These are phyloP conservation scores for Seira musarum DNA, from an alignment of 2,888 invertebrate species.

Conservation along the genomic window DNA sequence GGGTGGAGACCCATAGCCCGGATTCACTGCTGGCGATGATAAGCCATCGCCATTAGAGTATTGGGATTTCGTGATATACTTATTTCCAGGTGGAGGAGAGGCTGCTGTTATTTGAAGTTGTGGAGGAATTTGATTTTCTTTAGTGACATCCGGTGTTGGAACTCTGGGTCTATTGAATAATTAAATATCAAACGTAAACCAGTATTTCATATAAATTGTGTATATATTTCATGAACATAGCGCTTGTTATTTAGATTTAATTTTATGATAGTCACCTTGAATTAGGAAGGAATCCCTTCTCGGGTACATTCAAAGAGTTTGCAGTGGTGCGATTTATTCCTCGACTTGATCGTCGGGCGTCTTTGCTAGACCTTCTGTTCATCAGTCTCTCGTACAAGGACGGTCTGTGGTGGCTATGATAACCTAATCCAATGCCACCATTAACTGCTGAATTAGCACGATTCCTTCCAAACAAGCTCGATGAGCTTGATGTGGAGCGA, in stretches of 20 bases:
- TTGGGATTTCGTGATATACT: not conserved
- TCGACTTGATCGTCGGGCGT: slow-evolving; percentile 69
- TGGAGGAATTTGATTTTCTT: slow-evolving; percentile 75
- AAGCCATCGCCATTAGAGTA: slow-evolving; percentile 23
- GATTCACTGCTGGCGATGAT: slow-evolving; percentile 17
- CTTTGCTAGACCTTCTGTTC: slow-evolving; percentile 84
- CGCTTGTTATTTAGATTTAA: too few relatives aligned
- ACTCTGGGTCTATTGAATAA: slow-evolving; percentile 80
- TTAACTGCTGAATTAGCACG: slow-evolving; percentile 56
- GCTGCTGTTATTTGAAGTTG: slow-evolving; percentile 31
- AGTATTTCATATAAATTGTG: too few relatives aligned
- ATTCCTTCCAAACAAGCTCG: slow-evolving; percentile 64
- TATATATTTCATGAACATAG: slow-evolving; percentile 1
- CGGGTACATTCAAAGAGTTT: slow-evolving; percentile 48
- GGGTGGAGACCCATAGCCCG: slow-evolving; percentile 40
- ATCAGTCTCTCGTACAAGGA: slow-evolving; percentile 88
- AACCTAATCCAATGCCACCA: slow-evolving; percentile 53
- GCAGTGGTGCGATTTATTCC: slow-evolving; percentile 37
- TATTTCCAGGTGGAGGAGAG: slow-evolving; percentile 32
- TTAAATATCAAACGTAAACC: too few relatives aligned
- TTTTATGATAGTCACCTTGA: slow-evolving; percentile 49
- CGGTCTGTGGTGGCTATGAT: slow-evolving; percentile 77
- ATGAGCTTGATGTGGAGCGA: slow-evolving; percentile 81
- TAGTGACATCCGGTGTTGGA: slow-evolving; percentile 90
- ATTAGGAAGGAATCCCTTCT: slow-evolving; percentile 44